phyloP scores from a whole-genome alignment of 2,797 vertebrate genomes.

The Catharus ustulatus region DNA sequence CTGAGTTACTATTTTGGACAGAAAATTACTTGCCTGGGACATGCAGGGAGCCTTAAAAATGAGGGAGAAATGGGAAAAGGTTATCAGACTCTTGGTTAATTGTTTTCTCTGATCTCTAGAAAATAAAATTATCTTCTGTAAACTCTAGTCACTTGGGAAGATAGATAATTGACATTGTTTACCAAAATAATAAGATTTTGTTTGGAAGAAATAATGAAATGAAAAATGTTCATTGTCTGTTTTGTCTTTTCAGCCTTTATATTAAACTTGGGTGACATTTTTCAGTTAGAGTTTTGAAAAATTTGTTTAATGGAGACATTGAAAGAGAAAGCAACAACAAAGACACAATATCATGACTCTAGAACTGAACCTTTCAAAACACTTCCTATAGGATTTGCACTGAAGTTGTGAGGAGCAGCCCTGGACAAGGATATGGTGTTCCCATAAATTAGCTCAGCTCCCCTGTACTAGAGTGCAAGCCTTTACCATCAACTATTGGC shows the following conservation, averaged over 20 bases:
- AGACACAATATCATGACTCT: neutral
- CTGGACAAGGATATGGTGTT: neutral
- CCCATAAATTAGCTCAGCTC: neutral
- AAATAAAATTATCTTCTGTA: neutral
- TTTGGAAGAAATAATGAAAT: neutral
- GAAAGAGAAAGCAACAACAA: neutral
- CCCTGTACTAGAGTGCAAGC: neutral
- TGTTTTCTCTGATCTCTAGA: neutral
- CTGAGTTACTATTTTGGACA: neutral
- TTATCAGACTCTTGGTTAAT: neutral
- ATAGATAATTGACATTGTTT: neutral
- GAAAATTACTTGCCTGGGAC: neutral
- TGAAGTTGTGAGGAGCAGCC: neutral
- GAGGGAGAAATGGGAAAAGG: neutral
- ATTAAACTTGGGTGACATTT: neutral
- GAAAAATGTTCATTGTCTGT: accelerated
- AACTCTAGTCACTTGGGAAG: neutral
- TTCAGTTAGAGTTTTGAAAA: neutral
- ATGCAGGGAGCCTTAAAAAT: neutral
- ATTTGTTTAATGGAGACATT: neutral
- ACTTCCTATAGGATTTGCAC: neutral
- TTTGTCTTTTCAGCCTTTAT: neutral
- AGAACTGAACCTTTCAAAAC: neutral
- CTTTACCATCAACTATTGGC: neutral
- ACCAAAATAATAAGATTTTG: neutral